Percentiles rank a stretch among this genome's conserved stretches.
Conservation (phyloP, 2,888 invertebrate genomes). For the Chrysotoxum bicinctum region DNA sequence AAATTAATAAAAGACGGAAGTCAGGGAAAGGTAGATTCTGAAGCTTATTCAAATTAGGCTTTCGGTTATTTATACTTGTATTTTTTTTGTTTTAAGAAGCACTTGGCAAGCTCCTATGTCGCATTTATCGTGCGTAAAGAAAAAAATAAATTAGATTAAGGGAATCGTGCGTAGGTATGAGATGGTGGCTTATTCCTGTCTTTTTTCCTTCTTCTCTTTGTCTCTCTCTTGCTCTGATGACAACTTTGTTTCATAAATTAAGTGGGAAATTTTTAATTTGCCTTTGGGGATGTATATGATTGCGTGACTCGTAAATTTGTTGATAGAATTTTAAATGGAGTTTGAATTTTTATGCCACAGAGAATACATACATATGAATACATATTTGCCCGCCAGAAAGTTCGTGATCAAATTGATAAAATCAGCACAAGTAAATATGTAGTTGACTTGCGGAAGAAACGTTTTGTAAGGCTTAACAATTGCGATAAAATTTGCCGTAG, state of each 20-base stretch:
- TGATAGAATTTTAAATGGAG: conserved; percentile 47
- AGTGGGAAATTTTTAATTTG: conserved; percentile 57
- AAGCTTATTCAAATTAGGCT: conserved; percentile 58
- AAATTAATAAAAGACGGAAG: conserved; percentile 50
- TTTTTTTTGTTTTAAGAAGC: conserved; percentile 29
- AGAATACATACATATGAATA: neutral
- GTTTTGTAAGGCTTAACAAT: no score
- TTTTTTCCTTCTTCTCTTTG: neutral
- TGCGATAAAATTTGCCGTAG: no score
- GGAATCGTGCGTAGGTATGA: conserved; percentile 47
- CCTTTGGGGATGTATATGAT: conserved; percentile 39
- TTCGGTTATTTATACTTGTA: conserved; percentile 44
- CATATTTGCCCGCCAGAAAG: no score
- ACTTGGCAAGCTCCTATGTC: conserved; percentile 26
- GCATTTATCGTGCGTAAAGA: conserved; percentile 40
- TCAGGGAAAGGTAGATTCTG: conserved; percentile 42
- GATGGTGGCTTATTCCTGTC: conserved; percentile 1
- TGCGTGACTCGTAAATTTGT: conserved; percentile 48
- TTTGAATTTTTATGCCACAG: conserved; percentile 19
- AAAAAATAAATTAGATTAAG: conserved; percentile 51
- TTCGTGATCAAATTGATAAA: neutral
- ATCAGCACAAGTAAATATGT: neutral
- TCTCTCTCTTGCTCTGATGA: neutral
- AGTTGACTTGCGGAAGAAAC: neutral
- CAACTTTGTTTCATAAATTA: conserved; percentile 59